phyloP scores from a whole-genome alignment of 2,797 vertebrate genomes.

The Psittacula echo region DNA sequence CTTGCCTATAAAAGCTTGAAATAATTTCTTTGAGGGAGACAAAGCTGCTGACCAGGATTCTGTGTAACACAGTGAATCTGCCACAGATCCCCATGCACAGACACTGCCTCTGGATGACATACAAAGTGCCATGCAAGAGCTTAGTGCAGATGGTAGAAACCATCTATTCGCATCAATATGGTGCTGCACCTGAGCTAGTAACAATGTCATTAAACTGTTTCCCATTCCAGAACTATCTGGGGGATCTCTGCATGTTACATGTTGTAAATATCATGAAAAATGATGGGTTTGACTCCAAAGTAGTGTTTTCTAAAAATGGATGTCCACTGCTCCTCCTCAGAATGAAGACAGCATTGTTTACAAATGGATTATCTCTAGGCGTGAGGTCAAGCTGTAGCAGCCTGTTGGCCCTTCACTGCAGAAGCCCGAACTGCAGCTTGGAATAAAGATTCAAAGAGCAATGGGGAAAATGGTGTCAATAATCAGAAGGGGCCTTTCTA shows the following conservation, averaged over 20 bases:
- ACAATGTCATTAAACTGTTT: neutral
- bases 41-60: neutral
- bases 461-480: neutral
- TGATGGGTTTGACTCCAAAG: neutral
- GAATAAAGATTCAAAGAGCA: neutral
- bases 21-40: neutral
- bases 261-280: neutral
- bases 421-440: neutral
- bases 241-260: neutral
- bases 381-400: neutral
- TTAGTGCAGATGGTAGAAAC: neutral
- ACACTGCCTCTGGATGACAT: neutral
- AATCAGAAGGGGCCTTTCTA: neutral
- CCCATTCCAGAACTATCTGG: neutral
- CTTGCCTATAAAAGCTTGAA: neutral
- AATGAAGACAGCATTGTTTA: neutral
- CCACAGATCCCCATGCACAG: neutral
- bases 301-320: neutral
- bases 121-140: accelerated
- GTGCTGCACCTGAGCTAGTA: neutral
- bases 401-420: neutral
- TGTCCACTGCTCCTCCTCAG: neutral
- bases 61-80: neutral
- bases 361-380: neutral
- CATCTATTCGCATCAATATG: neutral